Evolutionary conservation across 2,888 invertebrate species (phyloP).

Genomic region (Cheilosia vulpina): DNA sequence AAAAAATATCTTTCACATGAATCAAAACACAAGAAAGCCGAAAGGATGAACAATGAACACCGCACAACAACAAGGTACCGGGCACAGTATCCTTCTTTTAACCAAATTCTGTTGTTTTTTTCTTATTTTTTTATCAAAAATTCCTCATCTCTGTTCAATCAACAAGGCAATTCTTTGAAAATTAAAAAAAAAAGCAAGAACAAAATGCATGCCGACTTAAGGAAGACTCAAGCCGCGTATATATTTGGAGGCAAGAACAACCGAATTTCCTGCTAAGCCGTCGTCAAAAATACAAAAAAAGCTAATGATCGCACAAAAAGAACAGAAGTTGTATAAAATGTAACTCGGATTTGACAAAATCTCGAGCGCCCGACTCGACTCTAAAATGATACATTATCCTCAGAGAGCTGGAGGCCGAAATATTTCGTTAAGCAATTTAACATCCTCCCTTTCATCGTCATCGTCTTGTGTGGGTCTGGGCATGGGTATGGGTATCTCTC

Average conservation of each 20-base stretch:
- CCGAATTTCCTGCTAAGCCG: conserved; percentile 28
- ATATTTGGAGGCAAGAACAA: neutral
- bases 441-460: neutral
- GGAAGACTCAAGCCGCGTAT: neutral
- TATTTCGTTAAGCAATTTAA: conserved; percentile 8
- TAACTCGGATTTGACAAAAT: neutral
- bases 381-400: conserved; percentile 12
- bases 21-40: conserved; percentile 43
- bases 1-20: conserved; percentile 57
- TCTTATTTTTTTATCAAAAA: conserved; percentile 12
- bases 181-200: neutral
- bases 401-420: neutral
- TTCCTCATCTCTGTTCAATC: conserved; percentile 49
- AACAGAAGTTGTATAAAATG: neutral
- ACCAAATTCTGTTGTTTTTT: neutral
- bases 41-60: conserved; percentile 25
- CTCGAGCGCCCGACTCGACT: neutral
- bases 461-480: conserved; percentile 22
- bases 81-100: conserved; percentile 24
- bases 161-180: conserved; percentile 23
- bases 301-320: conserved; percentile 2
- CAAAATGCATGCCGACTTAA: neutral
- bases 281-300: conserved; percentile 1
- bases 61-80: neutral
- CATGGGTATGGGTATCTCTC: neutral